These are phyloP conservation scores for Andrena fulva DNA, from an alignment of 2,888 invertebrate genomes.

Conservation along the genomic window DNA sequence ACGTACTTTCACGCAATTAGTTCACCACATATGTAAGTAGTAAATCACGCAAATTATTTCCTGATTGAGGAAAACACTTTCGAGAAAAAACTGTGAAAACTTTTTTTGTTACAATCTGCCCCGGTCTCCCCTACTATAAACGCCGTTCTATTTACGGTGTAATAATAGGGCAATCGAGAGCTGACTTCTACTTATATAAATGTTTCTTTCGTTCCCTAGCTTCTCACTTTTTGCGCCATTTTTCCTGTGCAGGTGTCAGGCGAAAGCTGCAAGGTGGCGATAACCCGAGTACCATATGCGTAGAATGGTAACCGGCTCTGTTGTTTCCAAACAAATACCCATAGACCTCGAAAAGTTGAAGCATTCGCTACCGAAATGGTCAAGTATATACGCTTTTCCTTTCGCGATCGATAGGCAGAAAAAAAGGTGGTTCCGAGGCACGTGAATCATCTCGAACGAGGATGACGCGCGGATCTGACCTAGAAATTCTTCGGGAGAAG, in stretches of 20 bases:
- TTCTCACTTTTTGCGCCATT: not conserved
- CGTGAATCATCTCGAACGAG: constrained; percentile 12
- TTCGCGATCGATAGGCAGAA: not conserved
- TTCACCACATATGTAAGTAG: no score
- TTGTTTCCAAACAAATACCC: not conserved
- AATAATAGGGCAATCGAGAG: no score
- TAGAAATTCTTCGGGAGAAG: constrained; percentile 63
- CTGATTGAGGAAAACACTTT: no score
- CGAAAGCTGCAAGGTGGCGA: not conserved
- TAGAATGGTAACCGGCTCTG: not conserved
- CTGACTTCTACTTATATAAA: no score
- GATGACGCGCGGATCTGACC: constrained; percentile 58
- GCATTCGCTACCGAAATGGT: not conserved
- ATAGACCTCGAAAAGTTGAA: not conserved
- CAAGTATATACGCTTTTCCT: constrained; percentile 1
- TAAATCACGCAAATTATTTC: no score
- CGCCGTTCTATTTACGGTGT: no score
- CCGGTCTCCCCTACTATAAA: no score
- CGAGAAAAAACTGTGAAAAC: no score
- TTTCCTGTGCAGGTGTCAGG: not conserved
- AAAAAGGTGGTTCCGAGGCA: constrained; percentile 1
- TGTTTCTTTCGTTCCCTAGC: not conserved
- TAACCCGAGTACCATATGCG: not conserved
- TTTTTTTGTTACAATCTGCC: no score
- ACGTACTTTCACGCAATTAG: no score